Base-by-base conservation (phyloP, 2,797 vertebrate species). In the Oreochromis mossambicus region DNA sequence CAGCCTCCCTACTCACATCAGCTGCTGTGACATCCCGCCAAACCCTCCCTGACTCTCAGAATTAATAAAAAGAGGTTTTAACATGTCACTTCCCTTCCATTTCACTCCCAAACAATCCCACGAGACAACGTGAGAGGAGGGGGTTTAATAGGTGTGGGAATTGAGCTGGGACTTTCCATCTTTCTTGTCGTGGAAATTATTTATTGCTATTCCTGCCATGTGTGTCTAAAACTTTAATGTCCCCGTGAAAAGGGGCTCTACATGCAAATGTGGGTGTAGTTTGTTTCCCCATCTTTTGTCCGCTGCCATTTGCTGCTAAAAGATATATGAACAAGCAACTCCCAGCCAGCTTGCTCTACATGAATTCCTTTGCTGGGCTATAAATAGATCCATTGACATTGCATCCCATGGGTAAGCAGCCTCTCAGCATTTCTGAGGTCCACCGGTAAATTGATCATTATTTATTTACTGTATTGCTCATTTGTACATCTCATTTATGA, bases 311-410 rank as follows among this genome's bases (percentile, higher is more conserved):
- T 86, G 68, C 83, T 81, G 94, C 88, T 94, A 93, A 94, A 93
- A 95, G 93, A 93, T 88, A 92, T 86, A 93, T 13, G 89, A 86
- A 92, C 86, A 87, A 82, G 66, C 70, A n/a, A 34, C 87, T 77
- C 80, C 5, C 14, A 84, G 58, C 84, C 24, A 73, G 83, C 83
- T 14, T 26, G 75, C 91, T 91, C 89, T 93, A 87, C 94, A 89
- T 76, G 86, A 87, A 89, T 90, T 94, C 91, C 85, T 83, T 86
- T 89, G 86, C 84, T 14, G 1, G 24, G 5, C 93, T 95, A 95
- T 94, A 95, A 95, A 96, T 95, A 95, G 90, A 92, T 83, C 86
- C 91, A 94, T 94, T 94, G 94, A 94, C 93, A 92, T 93, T 92
- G 90, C 92, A 95, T 95, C 94, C 93, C 92, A 95, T 91, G 93